These are phyloP conservation scores for Drosophila mojavensis DNA, from an alignment of 1,140 invertebrate genomes.

Conservation along the genomic window DNA sequence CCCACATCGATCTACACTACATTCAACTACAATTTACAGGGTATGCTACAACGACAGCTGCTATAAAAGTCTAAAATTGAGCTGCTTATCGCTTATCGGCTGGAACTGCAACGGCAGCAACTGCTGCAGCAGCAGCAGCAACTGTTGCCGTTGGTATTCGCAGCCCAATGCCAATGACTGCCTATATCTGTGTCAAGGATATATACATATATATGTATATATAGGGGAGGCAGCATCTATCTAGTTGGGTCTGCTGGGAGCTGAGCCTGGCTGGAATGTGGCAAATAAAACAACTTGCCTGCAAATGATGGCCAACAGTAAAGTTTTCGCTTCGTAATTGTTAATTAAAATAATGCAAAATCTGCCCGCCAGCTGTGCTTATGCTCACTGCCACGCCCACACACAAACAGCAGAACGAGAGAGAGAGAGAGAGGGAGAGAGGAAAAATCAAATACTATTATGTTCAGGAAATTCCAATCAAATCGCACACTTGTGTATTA, in stretches of 20 bases:
- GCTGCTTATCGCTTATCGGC: slow-evolving; percentile 23
- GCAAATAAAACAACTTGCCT: neutral
- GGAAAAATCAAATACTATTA: slow-evolving; percentile 44
- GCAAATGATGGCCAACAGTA: neutral
- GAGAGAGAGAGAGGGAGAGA: too few species aligned
- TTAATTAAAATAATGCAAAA: slow-evolving; percentile 48
- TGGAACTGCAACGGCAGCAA: slow-evolving; percentile 3
- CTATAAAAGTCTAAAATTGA: neutral
- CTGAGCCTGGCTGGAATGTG: neutral
- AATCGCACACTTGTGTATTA: slow-evolving; percentile 11
- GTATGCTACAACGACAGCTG: neutral
- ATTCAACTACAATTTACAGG: neutral
- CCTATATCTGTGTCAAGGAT: slow-evolving; percentile 43
- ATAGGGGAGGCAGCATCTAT: too few species aligned
- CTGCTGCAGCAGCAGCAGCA: slow-evolving; percentile 14
- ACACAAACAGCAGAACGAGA: neutral
- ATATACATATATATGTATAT: too few species aligned
- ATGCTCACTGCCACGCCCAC: slow-evolving; percentile 19
- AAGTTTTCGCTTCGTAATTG: slow-evolving; percentile 28
- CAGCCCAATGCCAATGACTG: slow-evolving; percentile 26
- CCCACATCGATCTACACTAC: neutral
- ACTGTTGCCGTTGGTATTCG: slow-evolving; percentile 34
- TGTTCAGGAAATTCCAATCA: slow-evolving; percentile 65
- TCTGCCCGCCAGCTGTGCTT: slow-evolving; percentile 14
- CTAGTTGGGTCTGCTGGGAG: too few species aligned